Evolutionary conservation across 2,888 invertebrate species (phyloP).

Genomic region (Strigamia crassipes): DNA sequence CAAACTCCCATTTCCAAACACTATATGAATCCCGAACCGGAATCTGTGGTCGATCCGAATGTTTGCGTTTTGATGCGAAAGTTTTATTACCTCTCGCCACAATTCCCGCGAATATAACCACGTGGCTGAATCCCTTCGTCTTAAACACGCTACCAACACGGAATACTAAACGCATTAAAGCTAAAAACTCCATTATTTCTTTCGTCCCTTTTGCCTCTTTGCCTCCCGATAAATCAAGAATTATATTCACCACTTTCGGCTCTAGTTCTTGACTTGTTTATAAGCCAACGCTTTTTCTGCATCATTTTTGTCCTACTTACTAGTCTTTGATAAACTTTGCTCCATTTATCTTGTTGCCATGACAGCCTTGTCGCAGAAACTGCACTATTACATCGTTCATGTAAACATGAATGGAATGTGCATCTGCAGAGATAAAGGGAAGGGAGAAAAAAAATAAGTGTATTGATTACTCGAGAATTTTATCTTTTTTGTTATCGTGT

Average conservation of each 20-base stretch:
- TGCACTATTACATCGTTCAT: slow-evolving; percentile 1
- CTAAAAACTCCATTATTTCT: not conserved
- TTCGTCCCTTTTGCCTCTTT: not conserved
- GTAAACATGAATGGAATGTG: slow-evolving; percentile 9
- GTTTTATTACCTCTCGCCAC: slow-evolving; percentile 14
- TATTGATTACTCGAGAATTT: not conserved
- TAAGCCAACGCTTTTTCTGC: not conserved
- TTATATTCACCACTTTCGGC: not conserved
- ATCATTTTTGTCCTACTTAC: not conserved
- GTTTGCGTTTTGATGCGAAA: slow-evolving; percentile 22
- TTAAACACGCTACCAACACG: not conserved
- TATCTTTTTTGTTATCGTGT: not conserved
- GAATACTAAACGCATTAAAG: slow-evolving; percentile 27
- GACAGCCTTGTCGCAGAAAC: slow-evolving; percentile 1
- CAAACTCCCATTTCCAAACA: not conserved
- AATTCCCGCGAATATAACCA: slow-evolving; percentile 33
- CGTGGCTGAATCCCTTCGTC: slow-evolving; percentile 26
- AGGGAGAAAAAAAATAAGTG: not conserved
- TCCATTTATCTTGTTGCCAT: slow-evolving; percentile 16
- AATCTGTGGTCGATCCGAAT: not conserved
- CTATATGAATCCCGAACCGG: not conserved
- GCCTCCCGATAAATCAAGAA: not conserved
- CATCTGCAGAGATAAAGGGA: not conserved
- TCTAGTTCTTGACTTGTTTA: not conserved
- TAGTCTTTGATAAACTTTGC: slow-evolving; percentile 31